A percentile compares a stretch with the other conserved stretches of the same genome.
phyloP scores from a whole-genome alignment of 2,888 invertebrate species.

The Deilephila elpenor region DNA sequence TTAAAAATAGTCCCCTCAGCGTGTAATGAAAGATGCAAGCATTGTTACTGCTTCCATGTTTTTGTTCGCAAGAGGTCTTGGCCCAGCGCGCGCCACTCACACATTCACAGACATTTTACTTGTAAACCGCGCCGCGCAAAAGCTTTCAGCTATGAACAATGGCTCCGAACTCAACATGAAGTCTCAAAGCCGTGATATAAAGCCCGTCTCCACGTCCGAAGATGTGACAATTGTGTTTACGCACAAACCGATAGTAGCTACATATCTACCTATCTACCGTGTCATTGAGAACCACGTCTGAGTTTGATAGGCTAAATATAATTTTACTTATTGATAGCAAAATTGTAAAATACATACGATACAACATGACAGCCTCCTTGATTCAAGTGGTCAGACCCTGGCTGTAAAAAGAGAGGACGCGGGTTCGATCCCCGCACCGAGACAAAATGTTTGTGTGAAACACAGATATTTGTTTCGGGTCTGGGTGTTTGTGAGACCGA shows the following conservation, averaged over 20 bases:
- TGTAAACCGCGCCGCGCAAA: constrained; percentile 24
- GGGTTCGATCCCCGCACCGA: too few relatives aligned
- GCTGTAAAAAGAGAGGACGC: too few relatives aligned
- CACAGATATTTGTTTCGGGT: too few relatives aligned
- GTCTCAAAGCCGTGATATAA: constrained; percentile 26
- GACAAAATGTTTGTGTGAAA: too few relatives aligned
- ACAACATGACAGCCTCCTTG: too few relatives aligned
- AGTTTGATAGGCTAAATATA: not conserved
- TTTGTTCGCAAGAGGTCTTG: constrained; percentile 22
- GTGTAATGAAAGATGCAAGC: constrained; percentile 24
- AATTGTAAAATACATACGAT: too few relatives aligned
- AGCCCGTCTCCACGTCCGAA: constrained; percentile 22
- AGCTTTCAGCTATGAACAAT: constrained; percentile 34
- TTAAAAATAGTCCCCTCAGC: not conserved
- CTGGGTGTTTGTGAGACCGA: too few relatives aligned
- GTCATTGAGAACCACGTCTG: not conserved
- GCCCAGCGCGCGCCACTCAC: constrained; percentile 18
- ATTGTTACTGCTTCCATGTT: constrained; percentile 22
- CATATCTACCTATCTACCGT: too few relatives aligned
- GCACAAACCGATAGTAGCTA: not conserved
- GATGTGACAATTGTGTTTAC: not conserved
- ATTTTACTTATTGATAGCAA: not conserved
- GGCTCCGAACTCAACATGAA: constrained; percentile 22
- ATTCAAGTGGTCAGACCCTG: too few relatives aligned
- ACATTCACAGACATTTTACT: constrained; percentile 23